Conservation (phyloP, 2,888 invertebrate species). For the Seira sanloemensis region DNA sequence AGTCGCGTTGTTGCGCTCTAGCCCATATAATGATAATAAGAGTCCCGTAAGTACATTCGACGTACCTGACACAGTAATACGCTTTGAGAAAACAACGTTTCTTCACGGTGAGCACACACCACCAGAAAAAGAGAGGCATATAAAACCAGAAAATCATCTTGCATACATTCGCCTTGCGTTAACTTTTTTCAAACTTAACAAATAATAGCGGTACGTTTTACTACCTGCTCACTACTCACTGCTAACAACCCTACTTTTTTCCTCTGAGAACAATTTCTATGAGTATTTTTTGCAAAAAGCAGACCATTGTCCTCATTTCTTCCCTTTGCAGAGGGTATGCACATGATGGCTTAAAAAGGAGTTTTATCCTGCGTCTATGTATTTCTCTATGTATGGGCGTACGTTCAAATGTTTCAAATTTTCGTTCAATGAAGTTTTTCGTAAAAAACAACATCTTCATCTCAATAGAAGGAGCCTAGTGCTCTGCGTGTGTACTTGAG, state of each 20-base stretch:
- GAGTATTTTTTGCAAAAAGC: conserved; percentile 35
- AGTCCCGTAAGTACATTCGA: neutral
- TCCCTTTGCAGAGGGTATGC: too few species aligned
- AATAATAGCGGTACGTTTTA: neutral
- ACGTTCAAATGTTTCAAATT: too few species aligned
- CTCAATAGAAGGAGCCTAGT: too few species aligned
- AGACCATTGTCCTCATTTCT: conserved; percentile 56
- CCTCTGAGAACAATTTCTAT: too few species aligned
- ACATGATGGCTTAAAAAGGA: too few species aligned
- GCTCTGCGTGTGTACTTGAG: too few species aligned
- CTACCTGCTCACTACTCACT: too few species aligned
- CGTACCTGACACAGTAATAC: conserved; percentile 4
- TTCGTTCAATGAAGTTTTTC: too few species aligned
- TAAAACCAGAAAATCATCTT: neutral
- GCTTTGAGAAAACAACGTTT: neutral
- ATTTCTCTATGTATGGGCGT: too few species aligned
- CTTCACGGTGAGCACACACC: neutral
- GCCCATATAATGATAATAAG: neutral
- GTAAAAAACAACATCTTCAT: too few species aligned
- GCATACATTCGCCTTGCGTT: neutral
- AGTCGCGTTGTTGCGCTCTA: neutral
- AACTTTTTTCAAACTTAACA: neutral
- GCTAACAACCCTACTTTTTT: neutral
- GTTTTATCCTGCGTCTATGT: too few species aligned
- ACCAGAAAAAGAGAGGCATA: too few species aligned